Conservation (phyloP, 2,888 invertebrate genomes). For the Lapara coniferarum region DNA sequence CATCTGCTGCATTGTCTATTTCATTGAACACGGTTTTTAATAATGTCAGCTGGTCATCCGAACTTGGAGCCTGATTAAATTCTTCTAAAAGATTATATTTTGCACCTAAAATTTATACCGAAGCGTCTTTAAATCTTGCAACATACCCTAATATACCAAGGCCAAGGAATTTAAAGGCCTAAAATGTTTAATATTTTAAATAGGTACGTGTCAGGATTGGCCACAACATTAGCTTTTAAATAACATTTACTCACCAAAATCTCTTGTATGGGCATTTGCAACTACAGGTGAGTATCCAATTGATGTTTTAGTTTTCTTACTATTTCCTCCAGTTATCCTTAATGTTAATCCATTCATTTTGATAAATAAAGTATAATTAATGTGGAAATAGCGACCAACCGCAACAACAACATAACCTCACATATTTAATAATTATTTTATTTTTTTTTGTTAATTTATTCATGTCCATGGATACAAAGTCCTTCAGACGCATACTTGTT, state of each 20-base stretch:
- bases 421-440: too few relatives aligned
- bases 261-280: slow-evolving; percentile 38
- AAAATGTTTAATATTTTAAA: not conserved
- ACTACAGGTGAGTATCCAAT: slow-evolving; percentile 52
- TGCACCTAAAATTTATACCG: slow-evolving; percentile 40
- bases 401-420: slow-evolving; percentile 16
- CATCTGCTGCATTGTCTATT: slow-evolving; percentile 33
- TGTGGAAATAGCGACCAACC: not conserved
- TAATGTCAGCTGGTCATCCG: slow-evolving; percentile 58
- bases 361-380: slow-evolving; percentile 10
- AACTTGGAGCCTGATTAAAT: slow-evolving; percentile 49
- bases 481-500: too few relatives aligned
- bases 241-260: slow-evolving; percentile 34
- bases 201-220: not conserved
- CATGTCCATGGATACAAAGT: too few relatives aligned
- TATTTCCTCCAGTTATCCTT: slow-evolving; percentile 57
- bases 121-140: too few relatives aligned
- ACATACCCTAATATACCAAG: too few relatives aligned
- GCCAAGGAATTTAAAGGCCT: too few relatives aligned
- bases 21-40: slow-evolving; percentile 53
- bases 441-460: too few relatives aligned
- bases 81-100: slow-evolving; percentile 39
- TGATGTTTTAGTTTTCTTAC: slow-evolving; percentile 54
- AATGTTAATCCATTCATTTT: slow-evolving; percentile 64
- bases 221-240: not conserved